Conservation (phyloP, 2,888 invertebrate genomes). For the Idaea dimidiata region DNA sequence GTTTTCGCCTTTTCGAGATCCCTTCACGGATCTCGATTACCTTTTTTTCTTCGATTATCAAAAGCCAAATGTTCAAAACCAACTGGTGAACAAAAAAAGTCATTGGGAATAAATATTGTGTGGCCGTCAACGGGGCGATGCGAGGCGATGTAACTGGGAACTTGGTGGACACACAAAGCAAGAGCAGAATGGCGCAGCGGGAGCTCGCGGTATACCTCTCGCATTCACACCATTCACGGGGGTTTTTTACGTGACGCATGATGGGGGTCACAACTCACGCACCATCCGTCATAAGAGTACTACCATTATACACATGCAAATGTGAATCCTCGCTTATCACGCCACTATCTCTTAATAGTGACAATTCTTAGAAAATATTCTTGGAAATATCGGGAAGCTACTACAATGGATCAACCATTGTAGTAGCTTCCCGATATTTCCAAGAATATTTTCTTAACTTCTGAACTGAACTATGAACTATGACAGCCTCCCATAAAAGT, state of each 20-base stretch:
- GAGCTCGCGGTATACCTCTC: constrained; percentile 61
- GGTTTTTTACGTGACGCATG: background rate
- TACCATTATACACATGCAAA: constrained; percentile 45
- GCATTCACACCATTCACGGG: constrained; percentile 35
- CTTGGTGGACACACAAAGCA: constrained; percentile 55
- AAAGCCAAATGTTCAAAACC: constrained; percentile 51
- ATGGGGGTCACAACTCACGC: constrained; percentile 42
- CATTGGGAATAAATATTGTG: constrained; percentile 59
- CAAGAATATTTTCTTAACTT: too few relatives aligned
- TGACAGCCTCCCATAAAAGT: too few relatives aligned
- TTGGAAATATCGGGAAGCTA: background rate
- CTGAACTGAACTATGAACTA: too few relatives aligned
- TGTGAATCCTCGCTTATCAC: constrained; percentile 22
- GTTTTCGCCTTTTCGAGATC: constrained; percentile 34
- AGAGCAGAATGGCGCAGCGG: constrained; percentile 62
- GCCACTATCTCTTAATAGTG: constrained; percentile 8
- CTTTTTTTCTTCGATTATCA: constrained; percentile 45
- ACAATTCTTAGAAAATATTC: background rate
- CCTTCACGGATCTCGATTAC: constrained; percentile 34
- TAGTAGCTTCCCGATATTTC: too few relatives aligned
- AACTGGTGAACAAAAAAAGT: constrained; percentile 53
- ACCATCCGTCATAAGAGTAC: constrained; percentile 51
- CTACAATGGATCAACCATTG: constrained; percentile 3
- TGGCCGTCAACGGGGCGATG: constrained; percentile 50
- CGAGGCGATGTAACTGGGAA: constrained; percentile 39